Evolutionary conservation across 2,797 vertebrate genomes (phyloP), one percentile per base, ranked within the genome.

Genomic region (Chloroceryle inda): DNA sequence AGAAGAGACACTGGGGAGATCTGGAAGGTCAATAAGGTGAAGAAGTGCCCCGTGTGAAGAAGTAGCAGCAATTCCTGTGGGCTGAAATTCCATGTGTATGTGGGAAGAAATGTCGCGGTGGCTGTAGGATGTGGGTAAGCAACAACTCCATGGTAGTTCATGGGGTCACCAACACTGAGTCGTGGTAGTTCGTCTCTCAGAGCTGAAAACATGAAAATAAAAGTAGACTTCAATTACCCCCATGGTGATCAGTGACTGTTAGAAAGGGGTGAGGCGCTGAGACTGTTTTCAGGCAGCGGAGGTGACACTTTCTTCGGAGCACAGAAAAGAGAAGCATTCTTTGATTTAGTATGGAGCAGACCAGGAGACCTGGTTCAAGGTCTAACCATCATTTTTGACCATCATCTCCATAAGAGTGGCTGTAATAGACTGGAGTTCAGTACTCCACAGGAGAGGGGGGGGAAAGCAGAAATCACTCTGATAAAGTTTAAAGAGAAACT

Each of bases 401-500:
- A n/a, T 17, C 16, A 1, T 7, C 80, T 64, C 77, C 35, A 14
- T 20, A 37, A 73, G 45, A 79, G 74, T 50, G 89, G 21, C 74
- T 8, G 0, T 37, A 33, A 85, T 16, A 56, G 63, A 62, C 42
- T 85, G 81, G 38, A 73, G 84, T 93, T 94, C 55, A 87, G 16
- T 37, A 27, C 62, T 82, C 7, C 0, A 7, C 20, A 75, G 73
- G 72, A 59, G 38, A 2, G 6, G 13, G 22, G 6, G 5, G 0
- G 2, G 27, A 24, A 69, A 42, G 63, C 24, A 64, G 61, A 69
- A 81, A 80, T 18, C 52, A n/a, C 74, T 93, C 29, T 85, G 81
- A 66, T 55, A 87, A 87, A 79, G 74, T 79, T 82, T 87, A 94
- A 97, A 96, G 35, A 20, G 74, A 85, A 84, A 49, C 24, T 74